Evolutionary conservation across 2,113 vertebrate species (phyloP).

Genomic region (Sorex araneus): DNA sequence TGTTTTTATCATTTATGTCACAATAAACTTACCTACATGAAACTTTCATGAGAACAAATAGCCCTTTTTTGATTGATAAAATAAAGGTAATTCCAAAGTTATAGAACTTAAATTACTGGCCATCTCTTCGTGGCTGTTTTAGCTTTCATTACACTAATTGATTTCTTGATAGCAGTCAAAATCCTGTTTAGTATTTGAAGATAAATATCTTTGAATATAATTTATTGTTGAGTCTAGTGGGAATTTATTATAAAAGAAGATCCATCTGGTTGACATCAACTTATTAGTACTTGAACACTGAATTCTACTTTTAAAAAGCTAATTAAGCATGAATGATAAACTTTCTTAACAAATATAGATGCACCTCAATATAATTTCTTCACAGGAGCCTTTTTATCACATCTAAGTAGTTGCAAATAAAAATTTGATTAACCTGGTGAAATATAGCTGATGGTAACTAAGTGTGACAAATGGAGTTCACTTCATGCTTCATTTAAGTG

Average conservation of each 20-base stretch:
- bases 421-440: constrained; percentile 8
- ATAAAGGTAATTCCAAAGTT: constrained; percentile 40
- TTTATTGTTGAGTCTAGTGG: constrained; percentile 17
- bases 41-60: constrained; percentile 44
- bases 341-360: constrained; percentile 59
- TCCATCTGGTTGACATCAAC: constrained; percentile 28
- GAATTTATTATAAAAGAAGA: constrained; percentile 54
- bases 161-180: constrained; percentile 46
- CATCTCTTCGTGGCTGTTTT: constrained; percentile 19
- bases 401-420: constrained; percentile 7
- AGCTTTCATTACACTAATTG: constrained; percentile 58
- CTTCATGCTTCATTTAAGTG: constrained; percentile 30
- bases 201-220: constrained; percentile 28
- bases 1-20: constrained; percentile 16
- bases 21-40: neutral
- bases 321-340: constrained; percentile 60
- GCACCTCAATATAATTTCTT: constrained; percentile 47
- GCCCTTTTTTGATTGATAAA: neutral
- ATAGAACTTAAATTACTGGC: constrained; percentile 59
- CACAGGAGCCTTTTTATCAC: constrained; percentile 33
- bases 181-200: constrained; percentile 29
- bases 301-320: constrained; percentile 58
- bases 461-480: constrained; percentile 15
- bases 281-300: constrained; percentile 68
- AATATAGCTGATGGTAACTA: neutral